These are phyloP conservation scores for Montipora capitata DNA, from an alignment of 92 coral and sea anemone species.

Conservation along the genomic window DNA sequence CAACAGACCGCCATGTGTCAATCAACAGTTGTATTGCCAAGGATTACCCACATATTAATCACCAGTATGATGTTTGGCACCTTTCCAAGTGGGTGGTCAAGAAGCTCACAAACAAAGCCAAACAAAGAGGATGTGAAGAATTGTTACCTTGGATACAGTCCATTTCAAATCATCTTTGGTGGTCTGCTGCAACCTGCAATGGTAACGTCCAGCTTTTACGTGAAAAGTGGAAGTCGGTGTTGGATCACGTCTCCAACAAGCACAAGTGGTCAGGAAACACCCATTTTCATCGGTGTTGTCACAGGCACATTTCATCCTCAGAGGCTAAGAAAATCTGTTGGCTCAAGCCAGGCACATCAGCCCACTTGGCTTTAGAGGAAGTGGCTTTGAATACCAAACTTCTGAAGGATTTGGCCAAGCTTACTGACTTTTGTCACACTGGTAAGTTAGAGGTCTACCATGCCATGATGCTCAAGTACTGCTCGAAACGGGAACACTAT, in stretches of 20 bases:
- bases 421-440: constrained; percentile 77
- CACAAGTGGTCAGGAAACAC: constrained; percentile 42
- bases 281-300: constrained; percentile 66
- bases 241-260: constrained; percentile 62
- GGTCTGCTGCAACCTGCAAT: constrained; percentile 69
- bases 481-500: constrained; percentile 73
- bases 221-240: constrained; percentile 72
- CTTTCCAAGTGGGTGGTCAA: no score
- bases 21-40: no score
- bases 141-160: no score
- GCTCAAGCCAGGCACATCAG: constrained; percentile 70
- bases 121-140: no score
- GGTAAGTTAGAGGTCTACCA: constrained; percentile 74
- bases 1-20: no score
- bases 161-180: no score
- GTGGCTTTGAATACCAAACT: constrained; percentile 60
- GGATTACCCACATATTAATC: no score
- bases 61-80: no score
- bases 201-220: constrained; percentile 59
- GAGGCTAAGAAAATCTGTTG: constrained; percentile 50
- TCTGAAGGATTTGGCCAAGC: constrained; percentile 67
- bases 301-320: constrained; percentile 36
- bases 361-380: constrained; percentile 68
- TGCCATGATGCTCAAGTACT: constrained; percentile 75
- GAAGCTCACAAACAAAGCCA: no score